These are phyloP conservation scores for Hippasteria phrygiana DNA, from an alignment of 53 echinoderm and acorn worm species.

Conservation along the genomic window DNA sequence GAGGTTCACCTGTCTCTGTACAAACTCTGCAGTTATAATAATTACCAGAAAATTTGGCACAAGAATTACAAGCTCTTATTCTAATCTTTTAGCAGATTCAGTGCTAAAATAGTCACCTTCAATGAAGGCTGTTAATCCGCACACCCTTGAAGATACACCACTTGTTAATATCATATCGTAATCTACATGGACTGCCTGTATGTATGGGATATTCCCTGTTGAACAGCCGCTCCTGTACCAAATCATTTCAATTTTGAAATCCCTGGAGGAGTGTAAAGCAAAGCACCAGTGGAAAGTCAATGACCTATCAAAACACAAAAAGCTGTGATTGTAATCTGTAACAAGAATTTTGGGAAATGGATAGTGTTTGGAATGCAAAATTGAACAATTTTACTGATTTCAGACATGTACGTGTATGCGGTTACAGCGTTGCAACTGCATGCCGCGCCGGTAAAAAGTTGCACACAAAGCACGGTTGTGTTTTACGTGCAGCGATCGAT, in stretches of 20 bases:
- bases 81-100: not conserved
- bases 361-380: too few species aligned
- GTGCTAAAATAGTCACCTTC: not conserved
- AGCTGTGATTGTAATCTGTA: not conserved
- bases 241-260: constrained; percentile 54
- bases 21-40: too few species aligned
- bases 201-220: not conserved
- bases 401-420: too few species aligned
- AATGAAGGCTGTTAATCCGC: not conserved
- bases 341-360: too few species aligned
- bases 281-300: not conserved
- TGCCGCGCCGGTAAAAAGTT: too few species aligned
- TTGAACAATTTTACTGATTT: too few species aligned
- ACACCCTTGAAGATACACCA: not conserved
- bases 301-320: not conserved
- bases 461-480: too few species aligned
- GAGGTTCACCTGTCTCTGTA: constrained; percentile 7
- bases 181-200: not conserved
- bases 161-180: not conserved
- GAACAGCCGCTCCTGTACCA: not conserved
- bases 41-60: too few species aligned
- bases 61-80: not conserved
- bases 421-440: too few species aligned
- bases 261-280: constrained; percentile 14
- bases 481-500: too few species aligned